Base-by-base conservation (phyloP, 1,140 invertebrate genomes). In the Phthorimaea operculella region DNA sequence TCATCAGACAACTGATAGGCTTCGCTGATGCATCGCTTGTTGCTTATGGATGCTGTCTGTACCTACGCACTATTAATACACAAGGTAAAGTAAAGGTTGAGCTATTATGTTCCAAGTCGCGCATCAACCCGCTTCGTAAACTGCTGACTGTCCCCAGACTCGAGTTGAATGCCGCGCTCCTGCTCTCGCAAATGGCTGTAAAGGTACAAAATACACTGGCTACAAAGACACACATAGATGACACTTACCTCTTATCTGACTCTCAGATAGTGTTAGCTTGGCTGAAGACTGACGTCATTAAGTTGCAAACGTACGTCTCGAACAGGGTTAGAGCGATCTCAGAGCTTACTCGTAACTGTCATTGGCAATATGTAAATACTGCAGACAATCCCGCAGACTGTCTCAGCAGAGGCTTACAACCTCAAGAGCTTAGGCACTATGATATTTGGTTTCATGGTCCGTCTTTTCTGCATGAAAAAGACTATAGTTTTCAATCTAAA, bases 111-210 rank as follows among this genome's bases (percentile, higher is more conserved):
- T 21, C 56, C 4, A 70, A 68, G 60, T 45, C 57, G 15, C 48
- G 57, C 18, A 70, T 84, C 3, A 63, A 74, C n/a, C 77, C 82
- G 7, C 34, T 74, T 8, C 75, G 76, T 60, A 52, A 53, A 18
- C 42, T 7, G 17, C 47, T 70, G 0, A 63, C 76, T 0, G 55
- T 69, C 14, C 68, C 70, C 6, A 16, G 62, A 18, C 45, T 74
- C 33, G 70, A 73, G 62, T 50, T 74, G 11, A 51, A 47, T 12
- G 66, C 36, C 5, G 70, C 47, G 16, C 16, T 42, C 4, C 14
- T 42, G 39, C 14, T 42, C 11, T 12, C 39, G 11, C 2, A 42
- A 15, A 12, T 42, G 11, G 14, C 14, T 12, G 39, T 42, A n/a
- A 42, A 42, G 39, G 39, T 42, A 42, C 39, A 15, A 4, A 18